Base-by-base conservation (phyloP, 2,113 vertebrate genomes). In the Bubalus kerabau region DNA sequence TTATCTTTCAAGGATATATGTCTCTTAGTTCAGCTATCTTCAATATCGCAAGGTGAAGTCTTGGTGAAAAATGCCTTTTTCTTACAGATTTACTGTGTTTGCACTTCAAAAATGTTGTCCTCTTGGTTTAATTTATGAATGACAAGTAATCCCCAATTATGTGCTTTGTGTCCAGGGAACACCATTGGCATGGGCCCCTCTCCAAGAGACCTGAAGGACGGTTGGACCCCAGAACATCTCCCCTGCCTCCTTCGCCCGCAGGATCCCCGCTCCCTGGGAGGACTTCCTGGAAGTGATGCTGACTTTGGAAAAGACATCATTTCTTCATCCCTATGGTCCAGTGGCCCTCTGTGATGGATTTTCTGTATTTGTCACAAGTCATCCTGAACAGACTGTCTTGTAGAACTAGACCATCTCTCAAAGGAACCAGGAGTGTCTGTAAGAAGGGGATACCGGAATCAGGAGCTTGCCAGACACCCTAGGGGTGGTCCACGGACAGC, bases 391-490 rank as follows among this genome's bases (percentile, higher is more conserved):
- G 48, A 54, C 14, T 1, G 28, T 7, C 7, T 24, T 19, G 57
- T 36, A 76, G 28, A 43, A 26, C 26, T 28, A 30, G 28, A 64
- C 28, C 10, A 0, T 7, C 12, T 3, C 56, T 62, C 4, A 2
- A 2, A 10, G 80, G 43, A 40, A 9, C 12, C 19, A 12, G 26
- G 62, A 7, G 30, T 13, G 8, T 14, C 21, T 0, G 14, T 1
- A 30, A 13, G 60, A 40, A 46, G n/a, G 50, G 10, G 71, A 30
- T 28, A 0, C 16, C 0, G 6, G 4, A 21, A 10, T 78, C 54
- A 14, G 50, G 19, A 21, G 12, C 19, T 1, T 0, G 1, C 23
- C 1, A 3, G 28, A 30, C 1, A 2, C n/a, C 0, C 0, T 0
- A 2, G 0, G 1, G 19, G 23, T 2, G 48, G 24, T 1, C 8